Evolutionary conservation across 2,113 vertebrate species (phyloP), one percentile per base, ranked within the genome.

Genomic region (Lamprotornis superbus): DNA sequence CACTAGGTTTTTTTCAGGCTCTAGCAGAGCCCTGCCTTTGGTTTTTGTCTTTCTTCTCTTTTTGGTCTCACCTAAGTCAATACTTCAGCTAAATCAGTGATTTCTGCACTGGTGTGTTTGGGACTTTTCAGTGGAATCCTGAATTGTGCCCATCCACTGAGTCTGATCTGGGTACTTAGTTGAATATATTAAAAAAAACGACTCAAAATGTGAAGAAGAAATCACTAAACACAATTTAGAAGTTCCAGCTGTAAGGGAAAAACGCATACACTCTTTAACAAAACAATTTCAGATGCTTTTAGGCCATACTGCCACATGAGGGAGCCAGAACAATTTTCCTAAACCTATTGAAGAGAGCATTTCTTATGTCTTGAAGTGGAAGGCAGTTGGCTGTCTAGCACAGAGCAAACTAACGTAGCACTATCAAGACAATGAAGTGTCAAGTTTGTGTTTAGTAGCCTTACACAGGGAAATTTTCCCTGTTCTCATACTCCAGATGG

Each of bases 241-340:
- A 31, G 28, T 35, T 80, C 15, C 23, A 52, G 0, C 28, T 65
- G 53, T 24, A 56, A 56, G 39, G 64, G n/a, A 84, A 49, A 93
- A 83, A 60, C 4, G 3, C 1, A 1, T 49, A 3, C 1, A 0
- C 37, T 37, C 35, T 37, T 27, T 6, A 63, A 33, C 25, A 37
- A 25, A 81, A 5, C 5, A 11, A 47, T 78, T 74, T 65, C 60
- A n/a, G 10, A 35, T 60, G 44, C 15, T 87, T 70, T 53, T 39
- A 57, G 59, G 33, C n/a, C 30, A 31, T 1, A 4, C 15, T 77
- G 24, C 94, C 96, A 67, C 52, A 0, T 83, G 95, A 86, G 92
- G 96, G 95, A 93, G 92, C 90, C 60, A 83, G 86, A 86, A 22
- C 33, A 50, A 14, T 81, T 50, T 55, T 18, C 20, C 61, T 83